These are phyloP conservation scores for Apodemus agrarius DNA, from an alignment of 2,797 vertebrate species.

Conservation along the genomic window DNA sequence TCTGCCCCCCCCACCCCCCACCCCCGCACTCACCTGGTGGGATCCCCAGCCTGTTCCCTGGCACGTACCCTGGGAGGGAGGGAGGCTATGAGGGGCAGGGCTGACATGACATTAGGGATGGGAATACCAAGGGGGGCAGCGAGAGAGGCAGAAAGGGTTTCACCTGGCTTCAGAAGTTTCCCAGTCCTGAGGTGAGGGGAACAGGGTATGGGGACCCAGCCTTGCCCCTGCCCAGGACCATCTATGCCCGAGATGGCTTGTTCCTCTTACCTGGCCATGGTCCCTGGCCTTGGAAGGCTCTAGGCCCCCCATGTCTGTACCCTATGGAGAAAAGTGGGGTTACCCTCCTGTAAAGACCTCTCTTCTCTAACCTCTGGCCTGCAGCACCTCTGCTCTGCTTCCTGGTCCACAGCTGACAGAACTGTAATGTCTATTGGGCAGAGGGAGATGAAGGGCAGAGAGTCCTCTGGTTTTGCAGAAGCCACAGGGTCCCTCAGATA, in stretches of 20 bases:
- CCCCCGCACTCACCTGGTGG: neutral
- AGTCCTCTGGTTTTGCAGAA: neutral
- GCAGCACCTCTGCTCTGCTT: neutral
- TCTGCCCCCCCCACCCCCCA: no score
- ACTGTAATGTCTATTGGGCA: neutral
- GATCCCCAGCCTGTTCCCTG: neutral
- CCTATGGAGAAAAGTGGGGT: neutral
- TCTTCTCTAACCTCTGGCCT: neutral
- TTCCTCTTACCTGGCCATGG: neutral
- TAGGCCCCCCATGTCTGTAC: neutral
- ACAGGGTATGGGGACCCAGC: neutral
- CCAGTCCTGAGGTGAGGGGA: neutral
- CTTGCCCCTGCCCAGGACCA: neutral
- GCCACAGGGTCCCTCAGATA: neutral
- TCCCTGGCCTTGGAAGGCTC: neutral
- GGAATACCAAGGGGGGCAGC: neutral
- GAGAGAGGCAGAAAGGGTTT: neutral
- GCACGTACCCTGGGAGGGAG: neutral
- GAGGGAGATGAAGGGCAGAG: neutral
- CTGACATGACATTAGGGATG: neutral
- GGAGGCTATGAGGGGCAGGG: neutral
- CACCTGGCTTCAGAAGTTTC: constrained; percentile 27
- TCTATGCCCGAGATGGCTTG: neutral
- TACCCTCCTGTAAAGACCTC: no score
- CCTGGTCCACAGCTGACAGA: neutral